Percentiles rank a stretch among this genome's conserved stretches.
Conservation (phyloP, 2,888 invertebrate genomes). For the Pseudanteris insignis region DNA sequence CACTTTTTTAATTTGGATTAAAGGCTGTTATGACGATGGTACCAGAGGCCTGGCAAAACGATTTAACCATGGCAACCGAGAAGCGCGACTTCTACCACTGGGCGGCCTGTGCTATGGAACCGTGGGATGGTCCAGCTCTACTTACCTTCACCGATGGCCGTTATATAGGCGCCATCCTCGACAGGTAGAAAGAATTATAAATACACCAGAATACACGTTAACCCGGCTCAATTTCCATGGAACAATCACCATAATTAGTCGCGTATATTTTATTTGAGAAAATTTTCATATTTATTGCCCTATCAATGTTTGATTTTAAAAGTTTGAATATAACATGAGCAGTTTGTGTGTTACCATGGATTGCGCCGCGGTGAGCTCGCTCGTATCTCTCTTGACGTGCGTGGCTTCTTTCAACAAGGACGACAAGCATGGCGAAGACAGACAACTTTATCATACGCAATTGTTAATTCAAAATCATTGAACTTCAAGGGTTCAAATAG, state of each 20-base stretch:
- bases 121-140: conserved; percentile 98
- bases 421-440: conserved; percentile 6
- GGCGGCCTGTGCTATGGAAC: conserved; percentile 98
- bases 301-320: too few species aligned
- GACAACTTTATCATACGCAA: conserved; percentile 5
- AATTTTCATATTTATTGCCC: too few species aligned
- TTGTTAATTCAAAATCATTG: neutral
- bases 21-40: conserved; percentile 99
- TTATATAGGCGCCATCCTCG: conserved; percentile 87
- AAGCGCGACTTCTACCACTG: conserved; percentile 97
- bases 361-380: conserved; percentile 14
- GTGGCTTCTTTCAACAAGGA: conserved; percentile 12
- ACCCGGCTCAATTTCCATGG: conserved; percentile 48
- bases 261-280: too few species aligned
- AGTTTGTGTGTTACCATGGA: conserved; percentile 12
- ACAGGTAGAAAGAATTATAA: conserved; percentile 66
- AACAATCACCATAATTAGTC: too few species aligned
- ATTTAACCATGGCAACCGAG: conserved; percentile 88
- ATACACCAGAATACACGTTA: conserved; percentile 15
- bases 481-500: too few species aligned
- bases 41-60: conserved; percentile 98
- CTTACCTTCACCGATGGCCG: conserved; percentile 98
- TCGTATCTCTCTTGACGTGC: conserved; percentile 19
- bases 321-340: too few species aligned
- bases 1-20: too few species aligned